Conservation (phyloP, 2,113 vertebrate species). For the Sebastes schlegelii region DNA sequence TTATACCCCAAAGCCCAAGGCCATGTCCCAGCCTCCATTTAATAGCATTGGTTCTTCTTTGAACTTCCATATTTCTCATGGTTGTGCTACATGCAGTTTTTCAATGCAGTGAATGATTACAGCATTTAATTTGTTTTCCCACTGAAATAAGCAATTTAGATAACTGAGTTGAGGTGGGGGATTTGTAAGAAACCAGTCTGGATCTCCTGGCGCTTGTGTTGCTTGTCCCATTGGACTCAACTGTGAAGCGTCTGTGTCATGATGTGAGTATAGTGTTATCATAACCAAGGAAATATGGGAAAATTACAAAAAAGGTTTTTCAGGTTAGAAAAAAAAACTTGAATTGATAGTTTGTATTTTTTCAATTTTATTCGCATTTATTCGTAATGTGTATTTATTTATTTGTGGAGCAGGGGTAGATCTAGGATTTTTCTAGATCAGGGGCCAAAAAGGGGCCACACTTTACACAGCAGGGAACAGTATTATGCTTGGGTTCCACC, state of each 20-base stretch:
- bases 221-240: too few species aligned
- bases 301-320: background rate
- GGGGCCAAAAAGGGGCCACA: background rate
- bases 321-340: background rate
- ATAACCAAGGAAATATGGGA: background rate
- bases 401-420: background rate
- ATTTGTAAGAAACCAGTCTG: too few species aligned
- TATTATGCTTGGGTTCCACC: too few species aligned
- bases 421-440: background rate
- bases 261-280: background rate
- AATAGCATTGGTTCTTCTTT: background rate
- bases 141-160: background rate
- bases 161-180: too few species aligned
- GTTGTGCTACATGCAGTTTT: background rate
- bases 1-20: background rate
- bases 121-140: background rate
- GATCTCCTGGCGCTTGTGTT: too few species aligned
- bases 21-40: too few species aligned
- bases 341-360: background rate
- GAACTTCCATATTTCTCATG: background rate
- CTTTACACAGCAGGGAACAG: too few species aligned
- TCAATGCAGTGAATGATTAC: background rate
- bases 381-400: too few species aligned
- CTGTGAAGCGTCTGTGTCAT: background rate
- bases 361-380: too few species aligned